These are phyloP conservation scores for Salpingus planirostris DNA, from an alignment of 2,888 invertebrate species.

Conservation along the genomic window DNA sequence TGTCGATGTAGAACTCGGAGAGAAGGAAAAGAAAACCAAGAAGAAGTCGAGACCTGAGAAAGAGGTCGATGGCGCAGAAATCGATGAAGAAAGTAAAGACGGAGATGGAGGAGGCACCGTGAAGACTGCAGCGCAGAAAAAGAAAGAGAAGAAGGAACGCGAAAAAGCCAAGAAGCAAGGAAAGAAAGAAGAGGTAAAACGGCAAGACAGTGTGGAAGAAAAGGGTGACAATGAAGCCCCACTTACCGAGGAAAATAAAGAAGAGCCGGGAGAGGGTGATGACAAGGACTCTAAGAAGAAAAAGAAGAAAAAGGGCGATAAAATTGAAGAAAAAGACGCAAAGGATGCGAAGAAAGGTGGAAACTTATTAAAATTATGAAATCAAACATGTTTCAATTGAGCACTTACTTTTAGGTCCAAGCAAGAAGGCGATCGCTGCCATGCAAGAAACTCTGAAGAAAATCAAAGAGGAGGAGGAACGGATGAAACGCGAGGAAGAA, in stretches of 20 bases:
- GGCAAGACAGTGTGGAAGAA: conserved; percentile 17
- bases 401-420: conserved; percentile 57
- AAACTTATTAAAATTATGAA: no score
- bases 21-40: conserved; percentile 8
- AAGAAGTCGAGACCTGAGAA: conserved; percentile 18
- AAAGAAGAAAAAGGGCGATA: conserved; percentile 28
- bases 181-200: conserved; percentile 46
- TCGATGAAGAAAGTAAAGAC: conserved; percentile 35
- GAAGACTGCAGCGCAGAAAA: conserved; percentile 80
- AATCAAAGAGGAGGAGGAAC: conserved; percentile 83
- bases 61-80: conserved; percentile 37
- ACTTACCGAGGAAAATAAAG: conserved; percentile 39
- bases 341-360: conserved; percentile 48
- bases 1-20: conserved; percentile 16
- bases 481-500: conserved; percentile 63
- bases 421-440: conserved; percentile 77
- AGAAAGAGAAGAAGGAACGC: conserved; percentile 80
- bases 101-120: conserved; percentile 51
- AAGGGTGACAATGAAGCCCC: conserved; percentile 20
- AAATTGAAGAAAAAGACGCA: conserved; percentile 32
- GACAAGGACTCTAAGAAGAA: conserved; percentile 24
- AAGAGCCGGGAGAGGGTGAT: conserved; percentile 48
- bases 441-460: conserved; percentile 90
- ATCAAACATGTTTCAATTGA: conserved; percentile 23
- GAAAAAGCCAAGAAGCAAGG: conserved; percentile 69